phyloP scores from a whole-genome alignment of 2,888 invertebrate species.

The Celastrina argiolus region DNA sequence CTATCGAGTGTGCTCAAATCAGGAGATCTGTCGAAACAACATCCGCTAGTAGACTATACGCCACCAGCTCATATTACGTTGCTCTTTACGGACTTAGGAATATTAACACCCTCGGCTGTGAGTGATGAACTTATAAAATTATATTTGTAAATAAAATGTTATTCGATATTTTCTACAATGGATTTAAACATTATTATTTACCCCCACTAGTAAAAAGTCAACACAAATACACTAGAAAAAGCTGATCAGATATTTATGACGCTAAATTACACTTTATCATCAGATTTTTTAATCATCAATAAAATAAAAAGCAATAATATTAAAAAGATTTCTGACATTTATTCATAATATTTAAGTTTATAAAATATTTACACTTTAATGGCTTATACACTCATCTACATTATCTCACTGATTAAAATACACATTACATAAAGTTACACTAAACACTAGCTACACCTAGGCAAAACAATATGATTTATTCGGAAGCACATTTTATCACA shows the following conservation, averaged over 20 bases:
- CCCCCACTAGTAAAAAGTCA: neutral
- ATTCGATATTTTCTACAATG: constrained; percentile 16
- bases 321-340: constrained; percentile 64
- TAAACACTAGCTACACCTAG: constrained; percentile 36
- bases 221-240: too few species aligned
- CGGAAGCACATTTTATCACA: constrained; percentile 44
- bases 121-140: constrained; percentile 98
- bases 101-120: constrained; percentile 96
- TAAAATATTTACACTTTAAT: constrained; percentile 58
- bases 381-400: constrained; percentile 41
- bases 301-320: constrained; percentile 36
- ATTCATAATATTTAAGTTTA: constrained; percentile 43
- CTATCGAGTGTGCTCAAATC: constrained; percentile 71
- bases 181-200: neutral
- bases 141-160: constrained; percentile 83
- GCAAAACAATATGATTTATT: constrained; percentile 40
- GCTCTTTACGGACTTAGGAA: constrained; percentile 96
- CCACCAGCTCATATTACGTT: constrained; percentile 95
- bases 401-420: constrained; percentile 49
- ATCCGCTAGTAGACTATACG: constrained; percentile 97
- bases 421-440: constrained; percentile 30
- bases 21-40: constrained; percentile 77
- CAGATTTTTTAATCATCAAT: constrained; percentile 18
- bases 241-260: too few species aligned
- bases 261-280: too few species aligned